Evolutionary conservation across 1,140 invertebrate species (phyloP).

Genomic region (Platorchestia sp.): DNA sequence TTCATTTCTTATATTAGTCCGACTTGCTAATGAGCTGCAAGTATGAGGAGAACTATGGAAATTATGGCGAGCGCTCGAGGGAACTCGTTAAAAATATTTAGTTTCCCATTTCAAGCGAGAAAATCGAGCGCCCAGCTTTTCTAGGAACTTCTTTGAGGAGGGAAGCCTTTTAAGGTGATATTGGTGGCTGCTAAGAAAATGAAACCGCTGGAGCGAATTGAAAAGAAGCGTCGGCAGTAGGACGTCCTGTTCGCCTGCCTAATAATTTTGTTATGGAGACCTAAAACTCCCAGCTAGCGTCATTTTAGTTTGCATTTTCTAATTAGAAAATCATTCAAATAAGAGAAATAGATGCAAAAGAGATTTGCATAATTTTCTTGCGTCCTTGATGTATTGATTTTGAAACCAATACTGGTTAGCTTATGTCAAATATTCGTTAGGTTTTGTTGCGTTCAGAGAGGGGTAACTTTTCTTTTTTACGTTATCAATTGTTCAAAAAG

Average conservation of each 20-base stretch:
- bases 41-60: background rate
- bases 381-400: no score
- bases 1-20: conserved; percentile 12
- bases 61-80: background rate
- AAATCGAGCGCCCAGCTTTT: background rate
- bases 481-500: no score
- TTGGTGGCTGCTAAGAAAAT: background rate
- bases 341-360: background rate
- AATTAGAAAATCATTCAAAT: background rate
- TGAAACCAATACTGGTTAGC: no score
- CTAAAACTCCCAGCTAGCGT: background rate
- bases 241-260: background rate
- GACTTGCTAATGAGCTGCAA: conserved; percentile 34
- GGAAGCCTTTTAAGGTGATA: background rate
- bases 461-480: no score
- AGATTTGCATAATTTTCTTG: background rate
- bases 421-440: no score
- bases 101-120: background rate
- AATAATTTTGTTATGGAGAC: background rate
- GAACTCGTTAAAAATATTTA: conserved; percentile 25
- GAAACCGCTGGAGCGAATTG: background rate
- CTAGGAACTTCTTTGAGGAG: background rate
- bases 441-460: no score
- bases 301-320: background rate
- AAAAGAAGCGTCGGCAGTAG: background rate